Base-by-base conservation (phyloP, 1,140 invertebrate genomes). In the Pristionchus pacificus region DNA sequence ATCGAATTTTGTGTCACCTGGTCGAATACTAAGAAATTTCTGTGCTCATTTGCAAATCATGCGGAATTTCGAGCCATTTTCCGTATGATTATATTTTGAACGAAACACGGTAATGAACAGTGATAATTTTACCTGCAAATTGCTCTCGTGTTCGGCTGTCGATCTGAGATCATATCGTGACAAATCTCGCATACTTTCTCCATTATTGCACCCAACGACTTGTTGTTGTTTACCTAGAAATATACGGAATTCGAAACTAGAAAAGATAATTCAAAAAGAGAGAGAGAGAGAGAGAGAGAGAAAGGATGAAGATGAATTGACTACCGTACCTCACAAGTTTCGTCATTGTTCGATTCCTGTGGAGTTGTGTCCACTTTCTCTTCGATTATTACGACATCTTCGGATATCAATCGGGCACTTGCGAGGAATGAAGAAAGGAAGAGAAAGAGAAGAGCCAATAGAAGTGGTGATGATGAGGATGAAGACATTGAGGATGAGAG, bases 61-160 rank as follows among this genome's bases (percentile, higher is more conserved):
- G n/a, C n/a, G n/a, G n/a, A n/a, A n/a, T n/a, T n/a, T n/a, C n/a
- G n/a, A n/a, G n/a, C n/a, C n/a, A n/a, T n/a, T n/a, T n/a, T n/a
- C n/a, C n/a, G n/a, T n/a, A n/a, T n/a, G n/a, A n/a, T n/a, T n/a
- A n/a, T n/a, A n/a, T n/a, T n/a, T n/a, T n/a, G n/a, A n/a, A n/a
- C n/a, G n/a, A n/a, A n/a, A n/a, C n/a, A n/a, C n/a, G n/a, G n/a
- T n/a, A n/a, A n/a, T n/a, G n/a, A n/a, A n/a, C n/a, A n/a, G n/a
- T n/a, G n/a, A n/a, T n/a, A n/a, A n/a, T n/a, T n/a, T n/a, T n/a
- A 79, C 78, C 79, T 80, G 78, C 78, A 79, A 24, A 81, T 62
- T 2, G 60, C 29, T 31, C 77, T 67, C 71, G 78, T 75, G 59
- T 79, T 79, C n/a, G 79, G 77, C 25, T 77, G 24, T n/a, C 65